These are phyloP conservation scores for Cryptoblepharus egeriae DNA, from an alignment of 2,797 vertebrate genomes.

Conservation along the genomic window DNA sequence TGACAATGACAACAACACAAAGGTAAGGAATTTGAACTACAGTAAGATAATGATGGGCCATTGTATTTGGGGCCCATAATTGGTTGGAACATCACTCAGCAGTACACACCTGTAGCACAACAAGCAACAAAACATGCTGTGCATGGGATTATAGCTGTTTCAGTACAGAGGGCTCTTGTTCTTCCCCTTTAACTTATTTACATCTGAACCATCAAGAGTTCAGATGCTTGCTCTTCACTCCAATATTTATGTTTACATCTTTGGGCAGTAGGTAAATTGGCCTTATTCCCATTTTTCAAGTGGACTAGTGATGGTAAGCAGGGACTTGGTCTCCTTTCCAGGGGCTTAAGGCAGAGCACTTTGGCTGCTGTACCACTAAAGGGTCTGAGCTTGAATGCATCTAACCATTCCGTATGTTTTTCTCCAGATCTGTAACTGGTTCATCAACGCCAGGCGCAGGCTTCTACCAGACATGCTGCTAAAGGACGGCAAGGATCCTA, in stretches of 20 bases:
- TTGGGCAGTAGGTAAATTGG: background rate
- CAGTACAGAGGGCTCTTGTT: no score
- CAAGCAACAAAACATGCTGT: no score
- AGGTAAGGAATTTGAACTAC: no score
- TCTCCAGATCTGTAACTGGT: constrained; percentile 97
- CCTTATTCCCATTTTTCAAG: background rate
- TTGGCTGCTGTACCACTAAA: background rate
- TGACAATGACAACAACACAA: no score
- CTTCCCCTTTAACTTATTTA: no score
- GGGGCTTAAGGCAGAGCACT: no score
- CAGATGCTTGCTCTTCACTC: background rate
- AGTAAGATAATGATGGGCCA: no score
- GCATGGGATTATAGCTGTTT: background rate
- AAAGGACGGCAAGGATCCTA: constrained; percentile 94
- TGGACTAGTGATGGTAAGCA: background rate
- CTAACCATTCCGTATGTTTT: background rate
- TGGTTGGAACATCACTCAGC: no score
- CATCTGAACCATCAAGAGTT: background rate
- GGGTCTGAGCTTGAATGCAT: fast-evolving
- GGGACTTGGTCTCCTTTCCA: no score
- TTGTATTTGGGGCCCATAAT: no score
- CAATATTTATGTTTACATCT: background rate
- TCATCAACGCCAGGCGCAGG: constrained; percentile 94
- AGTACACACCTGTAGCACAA: no score
- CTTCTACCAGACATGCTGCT: constrained; percentile 93